Percentiles rank a stretch among this genome's conserved stretches.
These are phyloP conservation scores for Simalia tracyae DNA, from an alignment of 2,797 vertebrate species.

Conservation along the genomic window DNA sequence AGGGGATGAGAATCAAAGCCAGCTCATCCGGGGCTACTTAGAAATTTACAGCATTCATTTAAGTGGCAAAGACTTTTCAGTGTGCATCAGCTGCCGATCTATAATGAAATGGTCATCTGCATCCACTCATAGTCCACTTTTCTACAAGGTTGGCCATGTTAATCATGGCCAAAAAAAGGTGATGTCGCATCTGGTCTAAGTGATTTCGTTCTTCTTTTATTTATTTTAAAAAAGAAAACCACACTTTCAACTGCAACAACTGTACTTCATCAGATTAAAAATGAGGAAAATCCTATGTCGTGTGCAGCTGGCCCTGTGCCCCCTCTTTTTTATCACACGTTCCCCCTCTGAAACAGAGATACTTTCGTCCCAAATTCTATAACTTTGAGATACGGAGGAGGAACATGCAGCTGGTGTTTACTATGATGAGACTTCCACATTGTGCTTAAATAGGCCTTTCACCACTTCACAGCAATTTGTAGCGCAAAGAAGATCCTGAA, in stretches of 20 bases:
- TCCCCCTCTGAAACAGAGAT: conserved; percentile 18
- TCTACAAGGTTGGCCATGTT: not conserved
- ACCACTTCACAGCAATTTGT: conserved; percentile 25
- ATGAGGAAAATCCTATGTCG: conserved; percentile 4
- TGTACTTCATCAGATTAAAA: conserved; percentile 4
- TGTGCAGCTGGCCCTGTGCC: conserved; percentile 15
- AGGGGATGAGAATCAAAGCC: not conserved
- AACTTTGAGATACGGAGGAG: conserved; percentile 15
- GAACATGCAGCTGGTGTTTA: conserved; percentile 30
- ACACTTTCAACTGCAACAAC: not conserved
- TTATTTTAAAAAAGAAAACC: not conserved
- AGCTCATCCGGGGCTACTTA: not conserved
- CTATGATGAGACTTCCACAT: conserved; percentile 13
- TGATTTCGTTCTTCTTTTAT: not conserved
- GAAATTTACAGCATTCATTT: not conserved
- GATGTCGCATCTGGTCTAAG: not conserved
- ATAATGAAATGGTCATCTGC: conserved; percentile 16
- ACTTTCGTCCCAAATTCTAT: conserved; percentile 26
- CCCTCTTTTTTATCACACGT: conserved; percentile 10
- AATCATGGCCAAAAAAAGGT: not conserved
- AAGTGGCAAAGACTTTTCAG: not conserved
- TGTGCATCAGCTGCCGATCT: not conserved
- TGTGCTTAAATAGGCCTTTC: conserved; percentile 28
- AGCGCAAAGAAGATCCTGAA: not conserved
- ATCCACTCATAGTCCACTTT: not conserved